Evolutionary conservation across 2,888 invertebrate species (phyloP).

Genomic region (Auanema freiburgensis): DNA sequence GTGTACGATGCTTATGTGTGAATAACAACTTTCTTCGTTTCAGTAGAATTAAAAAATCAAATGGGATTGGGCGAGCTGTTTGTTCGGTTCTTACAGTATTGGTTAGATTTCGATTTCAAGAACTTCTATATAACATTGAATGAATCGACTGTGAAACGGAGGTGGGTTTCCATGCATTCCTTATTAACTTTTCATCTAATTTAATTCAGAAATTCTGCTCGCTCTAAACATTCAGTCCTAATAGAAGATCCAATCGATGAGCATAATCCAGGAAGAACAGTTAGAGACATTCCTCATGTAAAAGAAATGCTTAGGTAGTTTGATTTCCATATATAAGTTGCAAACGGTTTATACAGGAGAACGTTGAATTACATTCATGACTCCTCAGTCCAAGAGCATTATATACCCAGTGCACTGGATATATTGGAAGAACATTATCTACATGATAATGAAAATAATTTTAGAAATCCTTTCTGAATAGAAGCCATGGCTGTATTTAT

Average conservation of each 20-base stretch:
- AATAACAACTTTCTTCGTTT: conserved; percentile 5
- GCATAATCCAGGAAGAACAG: conserved; percentile 55
- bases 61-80: conserved; percentile 46
- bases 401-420: too few relatives aligned
- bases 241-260: conserved; percentile 62
- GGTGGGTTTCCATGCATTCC: conserved; percentile 13
- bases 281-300: conserved; percentile 18
- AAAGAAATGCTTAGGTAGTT: conserved; percentile 24
- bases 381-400: too few relatives aligned
- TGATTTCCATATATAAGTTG: too few relatives aligned
- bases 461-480: too few relatives aligned
- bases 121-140: conserved; percentile 43
- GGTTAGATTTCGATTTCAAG: conserved; percentile 50
- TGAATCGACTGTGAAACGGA: conserved; percentile 16
- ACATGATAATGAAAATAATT: too few relatives aligned
- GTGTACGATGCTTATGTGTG: conserved; percentile 1
- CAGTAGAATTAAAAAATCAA: conserved; percentile 33
- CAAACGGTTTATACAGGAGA: too few relatives aligned
- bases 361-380: too few relatives aligned
- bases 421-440: too few relatives aligned
- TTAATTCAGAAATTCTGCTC: not conserved
- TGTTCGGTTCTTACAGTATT: conserved; percentile 58
- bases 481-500: too few relatives aligned
- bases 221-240: conserved; percentile 32
- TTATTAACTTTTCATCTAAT: not conserved